phyloP scores from a whole-genome alignment of 2,888 invertebrate species.

The Eupithecia exiguata region DNA sequence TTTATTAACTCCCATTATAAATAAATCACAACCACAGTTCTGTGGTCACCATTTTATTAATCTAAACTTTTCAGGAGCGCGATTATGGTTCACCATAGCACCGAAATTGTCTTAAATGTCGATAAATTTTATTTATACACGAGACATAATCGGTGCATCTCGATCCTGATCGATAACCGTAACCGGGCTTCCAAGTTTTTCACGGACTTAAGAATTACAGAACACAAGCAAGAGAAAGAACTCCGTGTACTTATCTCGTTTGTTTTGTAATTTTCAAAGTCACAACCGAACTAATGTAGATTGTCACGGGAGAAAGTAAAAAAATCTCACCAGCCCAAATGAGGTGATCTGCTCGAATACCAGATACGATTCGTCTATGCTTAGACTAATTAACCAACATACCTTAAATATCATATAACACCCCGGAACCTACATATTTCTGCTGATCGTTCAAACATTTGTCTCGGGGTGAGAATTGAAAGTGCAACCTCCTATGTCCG shows the following conservation, averaged over 20 bases:
- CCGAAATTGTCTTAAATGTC: neutral
- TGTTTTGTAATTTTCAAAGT: neutral
- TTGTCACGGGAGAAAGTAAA: no score
- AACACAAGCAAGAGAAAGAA: neutral
- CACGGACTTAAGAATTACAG: neutral
- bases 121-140: neutral
- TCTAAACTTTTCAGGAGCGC: neutral
- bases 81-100: neutral
- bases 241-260: neutral
- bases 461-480: no score
- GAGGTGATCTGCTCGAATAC: constrained; percentile 3
- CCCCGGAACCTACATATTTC: no score
- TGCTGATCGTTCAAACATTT: no score
- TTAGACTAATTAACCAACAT: no score
- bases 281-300: neutral
- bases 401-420: no score
- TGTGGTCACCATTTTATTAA: neutral
- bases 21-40: neutral
- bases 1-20: neutral
- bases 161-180: neutral
- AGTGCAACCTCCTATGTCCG: no score
- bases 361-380: neutral
- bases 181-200: neutral
- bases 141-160: no score
- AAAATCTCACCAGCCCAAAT: neutral